A percentile compares a stretch with the other conserved stretches of the same genome.
These are phyloP conservation scores for Siniperca obscura DNA, from an alignment of 2,797 vertebrate genomes.

Conservation along the genomic window DNA sequence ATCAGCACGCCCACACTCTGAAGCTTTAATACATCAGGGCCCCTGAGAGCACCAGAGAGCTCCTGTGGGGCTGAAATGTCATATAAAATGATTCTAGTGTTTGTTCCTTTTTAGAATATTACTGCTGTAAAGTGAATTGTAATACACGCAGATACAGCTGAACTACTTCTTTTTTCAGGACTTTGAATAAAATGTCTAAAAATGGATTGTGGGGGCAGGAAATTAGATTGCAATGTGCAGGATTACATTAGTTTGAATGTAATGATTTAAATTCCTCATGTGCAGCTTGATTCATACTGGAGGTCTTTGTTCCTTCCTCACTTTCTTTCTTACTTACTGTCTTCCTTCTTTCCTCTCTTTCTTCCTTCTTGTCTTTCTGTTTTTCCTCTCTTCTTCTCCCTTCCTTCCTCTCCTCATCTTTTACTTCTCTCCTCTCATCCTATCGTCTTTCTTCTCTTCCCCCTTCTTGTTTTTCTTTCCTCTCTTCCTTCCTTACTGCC, in stretches of 20 bases:
- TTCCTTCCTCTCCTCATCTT: background rate
- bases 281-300: background rate
- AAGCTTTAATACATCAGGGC: constrained; percentile 36
- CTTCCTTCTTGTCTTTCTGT: background rate
- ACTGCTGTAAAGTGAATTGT: constrained; percentile 14
- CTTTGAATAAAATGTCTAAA: constrained; percentile 48
- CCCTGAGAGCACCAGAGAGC: constrained; percentile 23
- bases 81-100: constrained; percentile 48
- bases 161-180: constrained; percentile 33
- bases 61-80: constrained; percentile 52
- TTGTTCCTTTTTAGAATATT: constrained; percentile 42
- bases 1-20: constrained; percentile 63
- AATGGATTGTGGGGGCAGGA: constrained; percentile 47
- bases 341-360: background rate
- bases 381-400: background rate
- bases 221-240: constrained; percentile 42
- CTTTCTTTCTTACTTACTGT: background rate
- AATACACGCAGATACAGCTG: constrained; percentile 13
- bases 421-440: background rate
- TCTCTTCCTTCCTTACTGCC: background rate
- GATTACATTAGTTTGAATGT: constrained; percentile 40
- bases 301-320: background rate
- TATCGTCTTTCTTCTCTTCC: background rate
- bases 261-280: constrained; percentile 22
- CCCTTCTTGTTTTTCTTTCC: no score